A percentile compares a stretch with the other conserved stretches of the same genome.
These are phyloP conservation scores for Mormyrus iriodes DNA, from an alignment of 2,113 vertebrate genomes.

Conservation along the genomic window DNA sequence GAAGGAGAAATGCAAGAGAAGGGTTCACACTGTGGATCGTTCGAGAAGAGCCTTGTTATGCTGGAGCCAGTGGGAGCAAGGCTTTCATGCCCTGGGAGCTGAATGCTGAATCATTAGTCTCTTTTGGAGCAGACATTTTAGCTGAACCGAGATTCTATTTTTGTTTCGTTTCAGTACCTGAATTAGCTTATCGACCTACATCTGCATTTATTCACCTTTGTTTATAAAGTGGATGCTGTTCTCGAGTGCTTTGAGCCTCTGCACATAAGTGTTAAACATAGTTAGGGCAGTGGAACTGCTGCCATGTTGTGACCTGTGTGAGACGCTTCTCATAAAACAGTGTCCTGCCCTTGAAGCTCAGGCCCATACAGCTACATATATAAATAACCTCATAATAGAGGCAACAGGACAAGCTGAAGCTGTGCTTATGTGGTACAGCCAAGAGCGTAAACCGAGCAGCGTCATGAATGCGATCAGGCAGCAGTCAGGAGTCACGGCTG, in stretches of 20 bases:
- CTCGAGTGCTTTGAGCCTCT: not conserved
- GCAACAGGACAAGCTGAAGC: not conserved
- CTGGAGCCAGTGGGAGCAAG: not conserved
- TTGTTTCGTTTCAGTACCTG: not conserved
- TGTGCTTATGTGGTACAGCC: not conserved
- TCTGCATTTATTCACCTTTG: not conserved
- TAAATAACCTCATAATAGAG: not conserved
- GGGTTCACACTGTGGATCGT: not conserved
- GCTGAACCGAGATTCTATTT: not conserved
- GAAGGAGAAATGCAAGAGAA: not conserved
- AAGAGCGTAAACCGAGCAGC: not conserved
- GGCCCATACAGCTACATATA: not conserved
- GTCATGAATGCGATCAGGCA: not conserved
- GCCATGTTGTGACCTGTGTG: not conserved
- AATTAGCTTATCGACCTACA: not conserved
- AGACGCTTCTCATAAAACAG: not conserved
- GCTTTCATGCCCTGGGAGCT: not conserved
- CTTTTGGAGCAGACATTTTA: not conserved
- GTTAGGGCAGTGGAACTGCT: not conserved
- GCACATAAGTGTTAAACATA: not conserved
- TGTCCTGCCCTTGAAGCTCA: not conserved
- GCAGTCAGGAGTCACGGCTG: not conserved
- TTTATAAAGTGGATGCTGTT: not conserved
- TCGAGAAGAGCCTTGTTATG: not conserved
- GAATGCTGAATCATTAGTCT: constrained; percentile 9